Conservation (phyloP, 2,888 invertebrate species). For the Anarsia innoxiella region DNA sequence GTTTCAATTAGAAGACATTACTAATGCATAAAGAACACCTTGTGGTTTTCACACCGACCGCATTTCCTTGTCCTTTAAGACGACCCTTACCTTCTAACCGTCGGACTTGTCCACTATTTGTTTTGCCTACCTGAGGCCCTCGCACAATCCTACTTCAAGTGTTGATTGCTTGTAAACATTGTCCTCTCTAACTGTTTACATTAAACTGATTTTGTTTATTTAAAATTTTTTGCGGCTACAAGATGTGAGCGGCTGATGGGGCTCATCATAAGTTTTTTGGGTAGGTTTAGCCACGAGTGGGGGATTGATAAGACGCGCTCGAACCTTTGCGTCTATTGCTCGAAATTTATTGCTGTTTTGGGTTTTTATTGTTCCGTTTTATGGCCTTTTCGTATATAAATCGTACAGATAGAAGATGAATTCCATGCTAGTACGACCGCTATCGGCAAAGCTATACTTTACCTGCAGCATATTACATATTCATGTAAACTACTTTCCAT, state of each 20-base stretch:
- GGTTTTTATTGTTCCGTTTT: slow-evolving; percentile 77
- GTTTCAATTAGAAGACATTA: slow-evolving; percentile 67
- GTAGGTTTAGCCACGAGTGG: slow-evolving; percentile 62
- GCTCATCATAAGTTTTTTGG: slow-evolving; percentile 68
- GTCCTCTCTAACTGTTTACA: slow-evolving; percentile 49
- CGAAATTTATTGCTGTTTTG: slow-evolving; percentile 77
- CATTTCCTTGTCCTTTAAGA: slow-evolving; percentile 63
- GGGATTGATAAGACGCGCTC: slow-evolving; percentile 74
- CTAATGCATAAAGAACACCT: slow-evolving; percentile 67
- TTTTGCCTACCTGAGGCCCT: slow-evolving; percentile 66
- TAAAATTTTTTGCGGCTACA: slow-evolving; percentile 10
- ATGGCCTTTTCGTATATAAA: slow-evolving; percentile 73
- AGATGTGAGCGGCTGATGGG: background rate
- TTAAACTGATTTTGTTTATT: slow-evolving; percentile 24
- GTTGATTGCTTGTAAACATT: slow-evolving; percentile 71
- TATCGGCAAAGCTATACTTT: slow-evolving; percentile 56
- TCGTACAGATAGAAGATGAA: slow-evolving; percentile 73
- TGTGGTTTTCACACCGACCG: slow-evolving; percentile 49
- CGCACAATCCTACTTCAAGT: slow-evolving; percentile 66
- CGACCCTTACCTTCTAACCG: slow-evolving; percentile 53
- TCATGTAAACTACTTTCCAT: slow-evolving; percentile 21
- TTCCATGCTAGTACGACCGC: slow-evolving; percentile 63
- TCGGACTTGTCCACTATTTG: slow-evolving; percentile 63
- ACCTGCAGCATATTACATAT: slow-evolving; percentile 37
- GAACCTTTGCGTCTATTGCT: slow-evolving; percentile 75